Base-by-base conservation (phyloP, 2,113 vertebrate genomes). In the Menidia beryllina region DNA sequence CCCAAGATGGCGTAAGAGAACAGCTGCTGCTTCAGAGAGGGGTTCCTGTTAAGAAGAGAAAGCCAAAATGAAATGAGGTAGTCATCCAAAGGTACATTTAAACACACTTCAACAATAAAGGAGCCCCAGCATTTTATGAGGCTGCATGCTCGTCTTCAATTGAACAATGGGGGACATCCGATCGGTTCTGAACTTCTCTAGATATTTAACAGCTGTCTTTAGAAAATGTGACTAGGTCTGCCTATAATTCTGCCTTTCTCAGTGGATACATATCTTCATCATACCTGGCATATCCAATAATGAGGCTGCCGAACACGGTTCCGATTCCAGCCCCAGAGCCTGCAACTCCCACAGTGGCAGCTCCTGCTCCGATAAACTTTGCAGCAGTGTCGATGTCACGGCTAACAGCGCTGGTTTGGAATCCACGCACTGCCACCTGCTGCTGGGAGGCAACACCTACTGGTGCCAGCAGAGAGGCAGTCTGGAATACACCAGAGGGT, bases 1-100 rank as follows among this genome's bases (percentile, higher is more conserved):
- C 97, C 98, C 94, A 99, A 90, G 93, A 99, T 98, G 88, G 98
- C 98, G 4, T 99, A 99, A 24, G 97, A 99, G 94, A 99, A 99
- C 77, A 99, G 94, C 95, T 99, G 97, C 93, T 99, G 97, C 94
- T 99, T 99, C 95, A 98, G 95, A 47, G 96, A 99, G 53, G 97
- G 97, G 90, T 99, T 99, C 94, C 97, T 98, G 91, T 88, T 59
- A 56, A 87, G 55, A 94, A 3, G 45, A 86, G 24, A 70, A 11
- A 48, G 36, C 13, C 5, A 30, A 59, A 10, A 10, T 60, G 30
- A 71, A 47, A 36, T 1, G 15, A 49, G 20, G 5, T 47, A 4
- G 51, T 58, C 30, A 52, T 7, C 34, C 27, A 54, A 54, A 45
- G 62, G 4, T 27, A 59, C 30, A 73, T 34, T 10, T 59, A 25